Conservation (phyloP, 2,888 invertebrate genomes). For the Idaea aversata region DNA sequence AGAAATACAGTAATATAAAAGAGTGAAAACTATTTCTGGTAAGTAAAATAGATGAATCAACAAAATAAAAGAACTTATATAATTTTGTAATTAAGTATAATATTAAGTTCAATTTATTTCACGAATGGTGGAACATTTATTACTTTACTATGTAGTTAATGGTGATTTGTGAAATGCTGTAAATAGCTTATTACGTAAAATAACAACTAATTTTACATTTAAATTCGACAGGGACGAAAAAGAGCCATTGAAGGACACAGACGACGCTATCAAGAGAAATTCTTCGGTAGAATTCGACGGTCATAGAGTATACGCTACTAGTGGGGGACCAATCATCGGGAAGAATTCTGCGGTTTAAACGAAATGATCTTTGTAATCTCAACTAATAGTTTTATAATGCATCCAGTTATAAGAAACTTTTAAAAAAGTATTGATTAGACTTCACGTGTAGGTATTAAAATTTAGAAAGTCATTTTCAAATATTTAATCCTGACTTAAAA, state of each 20-base stretch:
- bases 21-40: neutral
- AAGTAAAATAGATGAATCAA: neutral
- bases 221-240: slow-evolving; percentile 84
- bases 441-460: neutral
- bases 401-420: neutral
- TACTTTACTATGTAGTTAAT: neutral
- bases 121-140: neutral
- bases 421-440: neutral
- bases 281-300: slow-evolving; percentile 91
- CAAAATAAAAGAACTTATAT: neutral
- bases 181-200: slow-evolving; percentile 16
- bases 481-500: neutral
- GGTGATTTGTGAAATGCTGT: slow-evolving; percentile 21
- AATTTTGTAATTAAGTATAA: slow-evolving; percentile 6
- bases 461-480: slow-evolving; percentile 2
- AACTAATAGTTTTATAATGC: neutral
- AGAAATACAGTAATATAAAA: too few relatives aligned
- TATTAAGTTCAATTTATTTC: neutral
- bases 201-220: slow-evolving; percentile 9
- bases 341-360: slow-evolving; percentile 93
- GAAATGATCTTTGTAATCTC: slow-evolving; percentile 7
- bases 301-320: slow-evolving; percentile 89
- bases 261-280: slow-evolving; percentile 85
- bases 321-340: slow-evolving; percentile 91
- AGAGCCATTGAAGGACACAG: slow-evolving; percentile 87